These are phyloP conservation scores for Microcebus ravelobensis DNA, from an alignment of 2,113 vertebrate species.

Conservation along the genomic window DNA sequence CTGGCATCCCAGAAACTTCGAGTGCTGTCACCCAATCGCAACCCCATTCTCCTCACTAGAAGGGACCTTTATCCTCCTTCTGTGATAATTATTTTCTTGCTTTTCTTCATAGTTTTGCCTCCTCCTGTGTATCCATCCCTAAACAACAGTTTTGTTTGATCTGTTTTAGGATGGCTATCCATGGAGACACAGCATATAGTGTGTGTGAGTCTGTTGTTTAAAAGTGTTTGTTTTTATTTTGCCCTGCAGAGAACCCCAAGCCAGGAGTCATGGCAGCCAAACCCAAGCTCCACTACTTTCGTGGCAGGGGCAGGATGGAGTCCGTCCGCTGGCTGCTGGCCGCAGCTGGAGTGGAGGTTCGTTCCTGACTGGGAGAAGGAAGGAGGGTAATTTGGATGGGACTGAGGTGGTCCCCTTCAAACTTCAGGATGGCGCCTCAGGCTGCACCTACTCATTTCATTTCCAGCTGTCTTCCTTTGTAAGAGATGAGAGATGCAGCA, in stretches of 20 bases:
- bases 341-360: slow-evolving; percentile 90
- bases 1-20: not conserved
- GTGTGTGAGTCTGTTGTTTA: not conserved
- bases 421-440: no score
- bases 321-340: slow-evolving; percentile 92
- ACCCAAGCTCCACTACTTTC: slow-evolving; percentile 89
- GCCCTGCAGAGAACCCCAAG: slow-evolving; percentile 52
- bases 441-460: not conserved
- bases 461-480: not conserved
- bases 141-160: not conserved
- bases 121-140: not conserved
- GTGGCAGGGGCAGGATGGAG: slow-evolving; percentile 94
- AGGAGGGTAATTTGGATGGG: not conserved
- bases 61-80: not conserved
- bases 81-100: not conserved
- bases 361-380: not conserved
- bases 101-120: not conserved
- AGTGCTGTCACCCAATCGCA: not conserved
- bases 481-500: not conserved
- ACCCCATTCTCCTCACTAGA: not conserved
- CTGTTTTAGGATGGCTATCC: not conserved
- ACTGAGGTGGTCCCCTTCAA: not conserved
- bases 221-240: not conserved
- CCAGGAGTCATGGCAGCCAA: slow-evolving; percentile 87
- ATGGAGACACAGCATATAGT: not conserved